Percentiles rank a stretch among this genome's conserved stretches.
These are phyloP conservation scores for Lamprologus tigripictilis DNA, from an alignment of 2,113 vertebrate species.

Conservation along the genomic window DNA sequence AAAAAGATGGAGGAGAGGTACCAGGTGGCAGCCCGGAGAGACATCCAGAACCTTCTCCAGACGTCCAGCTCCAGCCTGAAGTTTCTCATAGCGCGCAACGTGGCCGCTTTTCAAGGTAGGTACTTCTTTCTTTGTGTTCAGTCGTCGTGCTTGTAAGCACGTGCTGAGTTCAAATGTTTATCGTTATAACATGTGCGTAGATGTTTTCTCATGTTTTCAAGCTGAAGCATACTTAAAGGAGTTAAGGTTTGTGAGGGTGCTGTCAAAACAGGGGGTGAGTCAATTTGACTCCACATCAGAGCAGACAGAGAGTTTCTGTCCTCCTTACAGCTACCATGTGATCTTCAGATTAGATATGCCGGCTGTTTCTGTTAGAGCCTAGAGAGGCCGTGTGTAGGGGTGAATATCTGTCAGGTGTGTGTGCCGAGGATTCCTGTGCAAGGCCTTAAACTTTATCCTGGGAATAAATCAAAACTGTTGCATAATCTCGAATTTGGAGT, in stretches of 20 bases:
- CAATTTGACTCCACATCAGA: constrained; percentile 4
- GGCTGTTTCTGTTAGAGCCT: constrained; percentile 1
- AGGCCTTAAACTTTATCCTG: background rate
- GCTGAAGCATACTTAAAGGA: background rate
- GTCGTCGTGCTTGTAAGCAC: background rate
- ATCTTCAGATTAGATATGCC: constrained; percentile 37
- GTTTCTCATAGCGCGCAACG: constrained; percentile 76
- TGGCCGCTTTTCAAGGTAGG: constrained; percentile 85
- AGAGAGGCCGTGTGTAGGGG: background rate
- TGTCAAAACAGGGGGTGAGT: constrained; percentile 31
- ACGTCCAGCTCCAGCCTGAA: constrained; percentile 76
- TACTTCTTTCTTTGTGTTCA: background rate
- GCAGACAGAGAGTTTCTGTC: constrained; percentile 39
- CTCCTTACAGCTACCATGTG: background rate
- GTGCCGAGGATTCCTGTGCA: background rate
- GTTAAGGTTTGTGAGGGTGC: constrained; percentile 25
- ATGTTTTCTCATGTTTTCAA: constrained; percentile 14
- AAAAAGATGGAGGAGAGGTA: constrained; percentile 85
- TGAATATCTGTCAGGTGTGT: background rate
- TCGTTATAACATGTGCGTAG: background rate
- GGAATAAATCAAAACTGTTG: background rate
- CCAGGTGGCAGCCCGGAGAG: constrained; percentile 73
- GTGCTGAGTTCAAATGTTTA: constrained; percentile 3
- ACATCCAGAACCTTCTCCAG: constrained; percentile 81
- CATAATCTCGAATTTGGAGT: background rate